Percentiles rank a stretch among this genome's conserved stretches.
These are phyloP conservation scores for Netelia virgata DNA, from an alignment of 2,888 invertebrate species.

Conservation along the genomic window DNA sequence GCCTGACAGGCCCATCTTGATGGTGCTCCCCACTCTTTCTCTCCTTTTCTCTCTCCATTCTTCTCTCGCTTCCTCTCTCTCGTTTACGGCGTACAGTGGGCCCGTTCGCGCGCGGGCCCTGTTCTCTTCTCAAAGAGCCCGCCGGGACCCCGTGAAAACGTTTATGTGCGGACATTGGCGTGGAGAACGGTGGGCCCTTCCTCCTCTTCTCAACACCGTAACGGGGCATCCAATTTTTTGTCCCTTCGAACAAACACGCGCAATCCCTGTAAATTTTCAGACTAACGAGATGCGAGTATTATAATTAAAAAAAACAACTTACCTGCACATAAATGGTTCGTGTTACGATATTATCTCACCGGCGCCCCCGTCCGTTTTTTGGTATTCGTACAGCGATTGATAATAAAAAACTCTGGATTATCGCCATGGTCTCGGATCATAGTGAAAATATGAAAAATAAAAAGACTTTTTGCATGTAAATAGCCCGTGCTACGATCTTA, in stretches of 20 bases:
- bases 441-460: too few species aligned
- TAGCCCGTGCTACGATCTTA: too few species aligned
- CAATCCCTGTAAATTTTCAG: constrained; percentile 33
- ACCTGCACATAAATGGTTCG: background rate
- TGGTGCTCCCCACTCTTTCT: constrained; percentile 69
- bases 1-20: constrained; percentile 83
- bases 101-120: constrained; percentile 73
- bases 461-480: too few species aligned
- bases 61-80: constrained; percentile 17
- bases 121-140: constrained; percentile 78
- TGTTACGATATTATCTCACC: background rate
- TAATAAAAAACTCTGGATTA: background rate
- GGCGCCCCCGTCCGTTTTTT: background rate
- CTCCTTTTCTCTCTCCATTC: background rate
- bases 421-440: too few species aligned
- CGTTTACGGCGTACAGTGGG: constrained; percentile 47
- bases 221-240: constrained; percentile 56
- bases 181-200: constrained; percentile 71
- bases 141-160: constrained; percentile 82
- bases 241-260: constrained; percentile 58
- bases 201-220: constrained; percentile 27
- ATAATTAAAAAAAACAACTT: background rate
- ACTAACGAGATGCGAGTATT: constrained; percentile 2
- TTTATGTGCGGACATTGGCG: constrained; percentile 82
- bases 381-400: background rate